These are phyloP conservation scores for Ephydatia muelleri DNA, from an alignment of 37 sponge, comb jelly and placozoan genomes.

Conservation along the genomic window DNA sequence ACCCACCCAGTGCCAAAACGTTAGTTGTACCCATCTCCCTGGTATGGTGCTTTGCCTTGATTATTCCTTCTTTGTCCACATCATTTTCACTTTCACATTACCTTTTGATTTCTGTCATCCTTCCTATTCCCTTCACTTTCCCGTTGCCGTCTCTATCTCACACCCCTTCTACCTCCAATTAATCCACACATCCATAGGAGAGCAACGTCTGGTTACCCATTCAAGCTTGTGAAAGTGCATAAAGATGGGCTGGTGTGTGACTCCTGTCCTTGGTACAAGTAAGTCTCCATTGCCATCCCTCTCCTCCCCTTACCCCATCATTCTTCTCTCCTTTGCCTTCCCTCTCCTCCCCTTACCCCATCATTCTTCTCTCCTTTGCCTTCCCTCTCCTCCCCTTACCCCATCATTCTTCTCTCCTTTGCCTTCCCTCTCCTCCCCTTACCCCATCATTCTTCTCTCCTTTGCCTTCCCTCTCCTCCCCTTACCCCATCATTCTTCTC, in stretches of 20 bases:
- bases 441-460: too few relatives aligned
- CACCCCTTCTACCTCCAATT: not conserved
- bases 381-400: too few relatives aligned
- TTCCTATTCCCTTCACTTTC: not conserved
- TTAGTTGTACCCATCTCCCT: not conserved
- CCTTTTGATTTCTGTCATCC: not conserved
- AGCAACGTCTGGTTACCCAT: conserved; percentile 65
- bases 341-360: too few relatives aligned
- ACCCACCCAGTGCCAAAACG: conserved; percentile 20
- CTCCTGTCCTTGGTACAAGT: conserved; percentile 90
- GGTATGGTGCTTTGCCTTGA: not conserved
- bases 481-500: too few relatives aligned
- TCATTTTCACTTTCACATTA: not conserved
- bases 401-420: too few relatives aligned
- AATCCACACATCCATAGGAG: not conserved
- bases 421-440: too few relatives aligned
- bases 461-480: too few relatives aligned
- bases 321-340: too few relatives aligned
- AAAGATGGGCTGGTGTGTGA: conserved; percentile 81
- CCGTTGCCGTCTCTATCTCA: not conserved
- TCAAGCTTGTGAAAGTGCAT: conserved; percentile 70
- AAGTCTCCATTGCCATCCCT: too few relatives aligned
- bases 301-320: too few relatives aligned
- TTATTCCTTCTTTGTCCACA: not conserved
- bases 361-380: too few relatives aligned